Evolutionary conservation across 2,113 vertebrate genomes (phyloP).

Genomic region (Paratilapia polleni): DNA sequence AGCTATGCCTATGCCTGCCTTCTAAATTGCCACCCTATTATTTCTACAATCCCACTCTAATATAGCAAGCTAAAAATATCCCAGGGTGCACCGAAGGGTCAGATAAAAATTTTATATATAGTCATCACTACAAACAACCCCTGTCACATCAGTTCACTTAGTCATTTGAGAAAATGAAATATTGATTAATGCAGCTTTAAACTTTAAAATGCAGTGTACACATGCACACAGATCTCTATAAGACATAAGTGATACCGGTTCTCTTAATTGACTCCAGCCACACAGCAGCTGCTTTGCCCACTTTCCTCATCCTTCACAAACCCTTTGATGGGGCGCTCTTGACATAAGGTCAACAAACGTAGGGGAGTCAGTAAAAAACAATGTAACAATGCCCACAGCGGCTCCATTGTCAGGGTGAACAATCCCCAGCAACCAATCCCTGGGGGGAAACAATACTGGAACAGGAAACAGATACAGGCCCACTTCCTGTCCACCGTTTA

Average conservation of each 20-base stretch:
- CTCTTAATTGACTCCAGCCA: conserved; percentile 30
- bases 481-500: conserved; percentile 73
- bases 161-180: background rate
- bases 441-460: conserved; percentile 63
- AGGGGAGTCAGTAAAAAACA: conserved; percentile 60
- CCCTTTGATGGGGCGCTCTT: conserved; percentile 48
- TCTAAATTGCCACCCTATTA: background rate
- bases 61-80: conserved; percentile 1
- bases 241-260: conserved; percentile 20
- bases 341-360: conserved; percentile 37
- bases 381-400: conserved; percentile 71
- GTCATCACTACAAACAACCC: background rate
- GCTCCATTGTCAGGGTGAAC: conserved; percentile 75
- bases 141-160: background rate
- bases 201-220: background rate
- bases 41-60: background rate
- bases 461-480: conserved; percentile 73
- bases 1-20: too few relatives aligned
- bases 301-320: conserved; percentile 27
- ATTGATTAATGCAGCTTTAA: background rate
- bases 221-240: background rate
- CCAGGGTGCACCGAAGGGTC: background rate
- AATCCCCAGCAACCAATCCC: conserved; percentile 57
- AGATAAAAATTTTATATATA: background rate
- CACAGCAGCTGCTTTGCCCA: conserved; percentile 26